phyloP scores from a whole-genome alignment of 2,888 invertebrate species.

The Cataglyphis cursor region DNA sequence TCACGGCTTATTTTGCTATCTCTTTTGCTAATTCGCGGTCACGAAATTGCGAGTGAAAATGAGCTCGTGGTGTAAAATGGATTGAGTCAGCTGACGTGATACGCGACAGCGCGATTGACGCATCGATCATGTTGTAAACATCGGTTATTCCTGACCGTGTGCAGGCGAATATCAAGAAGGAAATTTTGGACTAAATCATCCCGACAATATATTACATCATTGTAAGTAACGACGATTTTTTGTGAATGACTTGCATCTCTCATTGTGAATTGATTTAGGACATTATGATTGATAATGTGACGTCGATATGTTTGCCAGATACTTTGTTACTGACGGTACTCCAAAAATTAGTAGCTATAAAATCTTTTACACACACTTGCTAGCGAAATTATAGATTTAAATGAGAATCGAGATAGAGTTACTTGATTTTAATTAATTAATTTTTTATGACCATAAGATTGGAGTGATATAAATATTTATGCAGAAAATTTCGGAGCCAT shows the following conservation, averaged over 20 bases:
- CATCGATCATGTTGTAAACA: constrained; percentile 11
- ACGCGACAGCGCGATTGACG: background rate
- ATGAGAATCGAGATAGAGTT: background rate
- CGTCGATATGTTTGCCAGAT: background rate
- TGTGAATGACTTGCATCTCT: background rate
- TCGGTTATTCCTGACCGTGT: background rate
- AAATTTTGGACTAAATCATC: constrained; percentile 45
- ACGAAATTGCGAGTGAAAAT: constrained; percentile 3
- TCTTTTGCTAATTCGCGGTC: background rate
- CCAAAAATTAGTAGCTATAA: background rate
- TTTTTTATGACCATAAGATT: background rate
- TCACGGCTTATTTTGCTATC: constrained; percentile 13
- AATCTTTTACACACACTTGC: background rate
- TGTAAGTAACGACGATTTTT: constrained; percentile 57
- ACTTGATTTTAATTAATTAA: background rate
- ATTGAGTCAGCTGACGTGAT: background rate
- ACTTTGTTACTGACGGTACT: background rate
- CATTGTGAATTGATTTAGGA: background rate
- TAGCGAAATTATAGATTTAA: background rate
- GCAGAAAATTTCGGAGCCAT: background rate
- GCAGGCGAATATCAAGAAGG: background rate
- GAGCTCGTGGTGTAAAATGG: constrained; percentile 26
- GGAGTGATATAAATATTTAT: background rate
- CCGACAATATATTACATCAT: constrained; percentile 61
- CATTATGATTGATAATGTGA: background rate